phyloP scores from a whole-genome alignment of 2,113 vertebrate genomes.

The Lates calcarifer region DNA sequence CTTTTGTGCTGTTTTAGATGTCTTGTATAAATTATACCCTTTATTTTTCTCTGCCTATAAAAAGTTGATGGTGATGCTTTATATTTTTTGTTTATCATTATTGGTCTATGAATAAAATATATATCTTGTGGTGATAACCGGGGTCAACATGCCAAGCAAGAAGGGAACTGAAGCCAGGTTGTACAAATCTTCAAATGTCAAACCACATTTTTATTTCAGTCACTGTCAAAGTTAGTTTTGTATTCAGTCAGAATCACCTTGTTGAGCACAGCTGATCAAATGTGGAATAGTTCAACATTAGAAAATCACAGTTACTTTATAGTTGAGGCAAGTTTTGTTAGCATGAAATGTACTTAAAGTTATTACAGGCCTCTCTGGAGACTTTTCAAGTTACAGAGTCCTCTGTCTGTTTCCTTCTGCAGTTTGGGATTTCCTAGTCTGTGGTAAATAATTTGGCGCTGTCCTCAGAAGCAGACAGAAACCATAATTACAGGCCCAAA shows the following conservation, averaged over 20 bases:
- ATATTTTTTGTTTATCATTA: slow-evolving; percentile 75
- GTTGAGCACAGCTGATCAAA: not conserved
- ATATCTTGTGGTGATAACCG: slow-evolving; percentile 61
- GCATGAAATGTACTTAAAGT: not conserved
- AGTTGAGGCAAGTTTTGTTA: not conserved
- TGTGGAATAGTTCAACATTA: not conserved
- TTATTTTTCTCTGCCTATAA: slow-evolving; percentile 72
- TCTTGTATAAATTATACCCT: slow-evolving; percentile 71
- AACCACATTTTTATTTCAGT: slow-evolving; percentile 12
- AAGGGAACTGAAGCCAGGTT: not conserved
- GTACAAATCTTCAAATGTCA: not conserved
- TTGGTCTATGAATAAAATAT: slow-evolving; percentile 80
- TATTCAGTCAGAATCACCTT: not conserved
- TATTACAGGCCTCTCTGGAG: slow-evolving; percentile 5
- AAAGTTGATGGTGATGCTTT: slow-evolving; percentile 76
- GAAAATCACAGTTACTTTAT: slow-evolving; percentile 8
- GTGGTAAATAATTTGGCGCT: slow-evolving; percentile 33
- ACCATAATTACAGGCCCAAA: slow-evolving; percentile 65
- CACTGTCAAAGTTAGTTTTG: not conserved
- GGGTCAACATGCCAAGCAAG: not conserved
- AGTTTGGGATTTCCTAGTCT: slow-evolving; percentile 53
- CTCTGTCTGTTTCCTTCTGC: slow-evolving; percentile 18
- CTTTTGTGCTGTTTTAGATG: slow-evolving; percentile 68
- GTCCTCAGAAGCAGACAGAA: slow-evolving; percentile 54
- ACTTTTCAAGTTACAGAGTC: not conserved